A percentile compares a stretch with the other conserved stretches of the same genome.
These are phyloP conservation scores for Machimus rusticus DNA, from an alignment of 2,888 invertebrate species.

Conservation along the genomic window DNA sequence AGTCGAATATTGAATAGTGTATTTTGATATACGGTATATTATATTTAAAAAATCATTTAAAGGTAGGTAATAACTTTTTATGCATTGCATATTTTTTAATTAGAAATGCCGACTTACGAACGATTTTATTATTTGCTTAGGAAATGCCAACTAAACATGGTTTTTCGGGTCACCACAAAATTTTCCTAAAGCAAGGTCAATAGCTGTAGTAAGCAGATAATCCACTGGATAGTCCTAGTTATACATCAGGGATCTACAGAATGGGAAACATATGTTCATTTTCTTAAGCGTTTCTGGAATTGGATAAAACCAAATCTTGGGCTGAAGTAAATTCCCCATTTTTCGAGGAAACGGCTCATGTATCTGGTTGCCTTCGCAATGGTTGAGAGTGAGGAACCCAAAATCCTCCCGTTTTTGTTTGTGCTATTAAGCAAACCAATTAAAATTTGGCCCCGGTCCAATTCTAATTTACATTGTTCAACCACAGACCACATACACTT, in stretches of 20 bases:
- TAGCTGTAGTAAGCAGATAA: background rate
- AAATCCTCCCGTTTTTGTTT: background rate
- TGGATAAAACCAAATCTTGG: background rate
- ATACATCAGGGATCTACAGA: background rate
- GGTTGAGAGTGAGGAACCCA: background rate
- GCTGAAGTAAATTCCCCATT: background rate
- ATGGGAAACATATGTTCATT: background rate
- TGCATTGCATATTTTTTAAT: too few relatives aligned
- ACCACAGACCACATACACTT: background rate
- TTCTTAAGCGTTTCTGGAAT: background rate
- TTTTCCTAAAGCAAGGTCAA: background rate
- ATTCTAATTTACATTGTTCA: background rate
- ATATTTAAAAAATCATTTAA: too few relatives aligned
- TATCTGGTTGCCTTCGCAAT: background rate
- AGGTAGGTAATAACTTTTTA: too few relatives aligned
- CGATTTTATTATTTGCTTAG: too few relatives aligned
- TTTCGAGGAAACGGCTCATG: background rate
- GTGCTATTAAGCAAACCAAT: slow-evolving; percentile 23
- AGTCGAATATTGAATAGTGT: too few relatives aligned
- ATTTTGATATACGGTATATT: too few relatives aligned
- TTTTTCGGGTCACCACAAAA: background rate
- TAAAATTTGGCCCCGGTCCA: slow-evolving; percentile 14
- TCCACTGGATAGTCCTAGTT: background rate
- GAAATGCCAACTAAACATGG: background rate
- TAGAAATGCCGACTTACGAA: too few relatives aligned